Evolutionary conservation across 2,113 vertebrate genomes (phyloP), one percentile per base, ranked within the genome.

Genomic region (Actinemys pallida): DNA sequence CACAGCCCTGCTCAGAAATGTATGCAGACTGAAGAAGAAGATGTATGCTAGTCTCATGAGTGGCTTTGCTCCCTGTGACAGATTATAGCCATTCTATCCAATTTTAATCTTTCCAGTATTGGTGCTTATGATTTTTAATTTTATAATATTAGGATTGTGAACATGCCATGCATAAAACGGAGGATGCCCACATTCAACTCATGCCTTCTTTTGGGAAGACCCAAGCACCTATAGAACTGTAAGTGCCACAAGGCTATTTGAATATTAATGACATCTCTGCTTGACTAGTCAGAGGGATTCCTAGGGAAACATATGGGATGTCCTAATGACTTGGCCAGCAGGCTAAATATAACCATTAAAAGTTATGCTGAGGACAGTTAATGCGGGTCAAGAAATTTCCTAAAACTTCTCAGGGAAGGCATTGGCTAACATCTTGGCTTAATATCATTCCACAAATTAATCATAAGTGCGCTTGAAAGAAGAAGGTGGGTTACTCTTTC

Each of bases 191-290:
- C 2, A 10, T 9, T 49, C 42, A 79, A 52, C 13, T 49, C 45
- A 42, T 0, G 2, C 4, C 59, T 87, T 88, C 2, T 2, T 50
- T 83, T 2, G 3, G 57, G 29, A 92, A 87, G 22, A 8, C 10
- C 1, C 2, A 39, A 1, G 1, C 1, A 45, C 20, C n/a, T 29
- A 82, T 20, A n/a, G 35, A 81, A 20, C 9, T 13, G 5, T 11
- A 22, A 7, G 17, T 65, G 10, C 11, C 47, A 42, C 20, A 45
- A 83, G 14, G 5, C 5, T 50, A 17, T 25, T 39, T 80, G 50
- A 86, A 52, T 6, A 62, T 1, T 35, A 90, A n/a, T 25, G 5
- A 12, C 17, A 27, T 0, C 25, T 27, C 54, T 45, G 4, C 47
- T 42, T 75, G 10, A 5, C 14, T 19, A 0, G 50, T 24, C 65